Base-by-base conservation (phyloP, 2,113 vertebrate genomes). In the Ahaetulla prasina region DNA sequence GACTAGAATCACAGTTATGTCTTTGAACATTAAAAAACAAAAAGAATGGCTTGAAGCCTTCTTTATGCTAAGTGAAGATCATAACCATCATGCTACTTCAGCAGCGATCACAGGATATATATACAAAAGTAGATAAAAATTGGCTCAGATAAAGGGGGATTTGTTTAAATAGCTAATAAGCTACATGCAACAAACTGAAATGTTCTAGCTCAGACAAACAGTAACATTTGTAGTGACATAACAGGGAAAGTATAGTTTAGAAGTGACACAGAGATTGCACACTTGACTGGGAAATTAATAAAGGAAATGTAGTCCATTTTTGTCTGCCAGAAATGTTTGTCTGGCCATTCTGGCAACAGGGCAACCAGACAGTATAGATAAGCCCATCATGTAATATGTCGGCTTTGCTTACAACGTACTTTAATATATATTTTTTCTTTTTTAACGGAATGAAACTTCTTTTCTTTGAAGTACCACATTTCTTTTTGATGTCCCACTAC, bases 341-440 rank as follows among this genome's bases (percentile, higher is more conserved):
- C 74, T 22, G 35, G 35, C 3, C 6, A 80, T 80, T 80, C 18
- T 20, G 68, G 35, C 68, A 39, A 80, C 16, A 80, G 68, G 74
- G 3, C 18, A 80, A 80, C 18, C 18, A 80, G 74, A 80, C 35
- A 80, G 18, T 80, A 7, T 8, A 43, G 74, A 80, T 20, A 39
- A 80, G 74, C 35, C 35, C 35, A 80, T 43, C 20, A 89, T 55
- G 35, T 27, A 11, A 30, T 94, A 85, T 49, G 47, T 35, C 60
- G 5, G 0, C 0, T 74, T 93, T 94, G 90, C 52, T 90, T 87
- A 60, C 2, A 1, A 23, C 47, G 1, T 0, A 20, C 49, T 91
- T 93, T 49, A 55, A 94, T 3, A 84, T 30, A 80, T 57, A n/a
- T 55, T 94, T 14, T 16, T 53, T 93, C 94, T 94, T 95, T 87